Evolutionary conservation across 2,797 vertebrate genomes (phyloP).

Genomic region (Sciurus vulgaris): DNA sequence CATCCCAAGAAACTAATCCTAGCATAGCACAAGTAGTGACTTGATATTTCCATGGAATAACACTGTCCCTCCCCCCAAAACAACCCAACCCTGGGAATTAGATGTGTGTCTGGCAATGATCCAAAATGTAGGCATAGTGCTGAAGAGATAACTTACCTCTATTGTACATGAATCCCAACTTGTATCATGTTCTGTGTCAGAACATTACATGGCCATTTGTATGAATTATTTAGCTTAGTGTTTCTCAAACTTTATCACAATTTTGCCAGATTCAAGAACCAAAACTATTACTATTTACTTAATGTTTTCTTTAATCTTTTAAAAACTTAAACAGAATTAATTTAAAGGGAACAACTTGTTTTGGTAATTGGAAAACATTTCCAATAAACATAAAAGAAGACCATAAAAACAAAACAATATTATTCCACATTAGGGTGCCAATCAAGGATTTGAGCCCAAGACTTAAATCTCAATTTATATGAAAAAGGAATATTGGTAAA

Average conservation of each 20-base stretch:
- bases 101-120: background rate
- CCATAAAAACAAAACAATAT: background rate
- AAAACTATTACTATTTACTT: background rate
- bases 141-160: background rate
- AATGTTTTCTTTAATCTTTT: background rate
- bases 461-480: constrained; percentile 11
- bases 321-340: background rate
- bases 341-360: constrained; percentile 49
- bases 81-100: background rate
- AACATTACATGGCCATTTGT: constrained; percentile 9
- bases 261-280: background rate
- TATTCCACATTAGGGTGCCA: constrained; percentile 17
- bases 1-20: background rate
- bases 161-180: background rate
- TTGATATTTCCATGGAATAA: background rate
- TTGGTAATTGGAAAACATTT: constrained; percentile 48
- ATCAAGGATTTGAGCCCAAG: background rate
- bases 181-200: background rate
- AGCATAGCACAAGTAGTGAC: background rate
- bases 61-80: background rate
- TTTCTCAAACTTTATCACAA: constrained; percentile 4
- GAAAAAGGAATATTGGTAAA: constrained; percentile 37
- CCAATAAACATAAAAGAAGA: constrained; percentile 27
- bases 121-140: background rate
- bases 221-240: background rate